Base-by-base conservation (phyloP, 2,888 invertebrate species). In the Cancer borealis region DNA sequence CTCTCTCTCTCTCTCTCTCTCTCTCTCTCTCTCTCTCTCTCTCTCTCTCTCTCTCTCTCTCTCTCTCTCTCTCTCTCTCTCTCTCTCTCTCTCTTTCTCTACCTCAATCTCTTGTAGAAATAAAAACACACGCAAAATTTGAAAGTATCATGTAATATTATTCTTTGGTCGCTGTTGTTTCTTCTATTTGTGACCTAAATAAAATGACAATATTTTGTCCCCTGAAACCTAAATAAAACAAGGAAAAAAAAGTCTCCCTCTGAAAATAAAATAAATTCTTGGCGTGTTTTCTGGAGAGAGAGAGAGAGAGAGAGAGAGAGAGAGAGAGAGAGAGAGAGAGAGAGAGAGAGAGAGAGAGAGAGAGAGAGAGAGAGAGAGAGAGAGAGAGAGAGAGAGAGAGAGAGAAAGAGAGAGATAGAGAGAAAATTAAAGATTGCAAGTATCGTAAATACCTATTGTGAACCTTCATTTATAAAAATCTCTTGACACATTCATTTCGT, bases 11-110 rank as follows among this genome's bases (percentile, higher is more conserved):
- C 17, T 54, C 12, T 54, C 14, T 54, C 54, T 17, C 12, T 54
- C 54, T 14, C 54, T 14, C 47, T 88, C 45, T 88, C 88, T 39
- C 88, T 88, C 88, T 39, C 88, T 88, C 88, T 39, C 88, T 88
- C 88, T 39, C 47, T 88, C 88, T 88, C 54, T 54, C 54, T 54
- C 54, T 54, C 54, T 54, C 54, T 54, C 47, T 88, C 88, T 88
- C 54, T 54, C 54, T 54, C 54, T 54, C 54, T 54, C 54, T 54
- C 54, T 54, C 54, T 54, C 54, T 54, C 54, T 54, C 54, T 54
- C 54, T 54, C 54, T 54, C 54, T 54, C 54, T 54, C 54, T 54
- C 54, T 54, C 54, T 54, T 14, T 54, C 54, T 54, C 54, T 54
- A n/a, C n/a, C 17, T 66, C 14, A n/a, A 1, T 66, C 73, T 21